These are phyloP conservation scores for Macrochelys suwanniensis DNA, from an alignment of 2,797 vertebrate genomes.

Conservation along the genomic window DNA sequence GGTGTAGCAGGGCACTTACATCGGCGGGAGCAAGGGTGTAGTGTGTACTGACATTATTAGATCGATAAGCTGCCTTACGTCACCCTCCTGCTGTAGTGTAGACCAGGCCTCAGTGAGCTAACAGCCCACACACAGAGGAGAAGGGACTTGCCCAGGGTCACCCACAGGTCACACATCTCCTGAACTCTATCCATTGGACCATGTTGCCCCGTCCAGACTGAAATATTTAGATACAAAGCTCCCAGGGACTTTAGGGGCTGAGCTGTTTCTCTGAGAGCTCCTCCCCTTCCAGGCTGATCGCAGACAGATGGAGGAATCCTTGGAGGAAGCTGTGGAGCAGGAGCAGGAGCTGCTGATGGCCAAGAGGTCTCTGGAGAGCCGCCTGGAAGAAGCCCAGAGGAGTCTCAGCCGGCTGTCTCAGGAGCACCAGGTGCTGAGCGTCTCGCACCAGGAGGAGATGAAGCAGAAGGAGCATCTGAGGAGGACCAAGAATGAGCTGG, in stretches of 20 bases:
- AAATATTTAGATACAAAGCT: neutral
- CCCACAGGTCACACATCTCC: neutral
- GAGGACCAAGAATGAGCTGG: constrained; percentile 88
- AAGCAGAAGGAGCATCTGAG: constrained; percentile 89
- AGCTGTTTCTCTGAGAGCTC: neutral
- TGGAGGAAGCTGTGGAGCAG: constrained; percentile 76
- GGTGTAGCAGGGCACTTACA: too few species aligned
- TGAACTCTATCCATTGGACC: neutral
- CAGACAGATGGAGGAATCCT: constrained; percentile 82
- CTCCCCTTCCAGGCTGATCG: constrained; percentile 74
- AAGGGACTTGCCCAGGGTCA: neutral
- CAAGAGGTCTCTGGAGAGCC: constrained; percentile 85
- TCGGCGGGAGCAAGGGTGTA: too few species aligned
- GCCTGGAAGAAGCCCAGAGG: constrained; percentile 90
- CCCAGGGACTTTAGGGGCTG: neutral
- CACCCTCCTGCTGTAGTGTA: too few species aligned
- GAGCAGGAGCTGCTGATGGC: constrained; percentile 87
- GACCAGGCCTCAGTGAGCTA: neutral
- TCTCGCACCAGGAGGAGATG: constrained; percentile 87
- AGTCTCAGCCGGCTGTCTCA: constrained; percentile 81
- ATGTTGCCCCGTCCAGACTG: neutral
- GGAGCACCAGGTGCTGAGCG: constrained; percentile 88
- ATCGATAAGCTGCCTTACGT: too few species aligned
- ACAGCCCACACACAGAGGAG: neutral
- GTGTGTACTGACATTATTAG: too few species aligned